Evolutionary conservation across 2,797 vertebrate genomes (phyloP).

Genomic region (Karalla daura): DNA sequence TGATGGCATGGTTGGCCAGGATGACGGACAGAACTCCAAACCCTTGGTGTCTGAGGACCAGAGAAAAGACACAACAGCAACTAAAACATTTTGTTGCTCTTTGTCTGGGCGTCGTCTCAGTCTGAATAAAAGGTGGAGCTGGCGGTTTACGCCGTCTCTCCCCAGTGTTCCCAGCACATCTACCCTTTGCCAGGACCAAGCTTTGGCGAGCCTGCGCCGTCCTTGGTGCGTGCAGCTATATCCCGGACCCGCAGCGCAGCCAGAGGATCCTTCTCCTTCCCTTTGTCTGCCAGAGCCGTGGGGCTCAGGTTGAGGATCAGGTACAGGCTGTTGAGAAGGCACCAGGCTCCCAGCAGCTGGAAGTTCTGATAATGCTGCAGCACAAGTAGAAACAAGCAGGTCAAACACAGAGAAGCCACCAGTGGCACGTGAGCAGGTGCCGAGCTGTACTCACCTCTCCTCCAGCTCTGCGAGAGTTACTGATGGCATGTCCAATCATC

Average conservation of each 20-base stretch:
- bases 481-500: conserved; percentile 99
- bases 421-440: too few species aligned
- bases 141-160: too few species aligned
- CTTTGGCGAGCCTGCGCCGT: conserved; percentile 97
- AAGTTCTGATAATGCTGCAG: conserved; percentile 98
- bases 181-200: conserved; percentile 98
- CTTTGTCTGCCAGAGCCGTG: conserved; percentile 96
- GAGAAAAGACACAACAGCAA: neutral
- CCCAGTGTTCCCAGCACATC: too few species aligned
- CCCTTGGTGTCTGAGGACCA: conserved; percentile 94
- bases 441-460: conserved; percentile 91
- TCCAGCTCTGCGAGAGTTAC: conserved; percentile 94
- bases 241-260: conserved; percentile 96
- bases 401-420: too few species aligned
- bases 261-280: conserved; percentile 97
- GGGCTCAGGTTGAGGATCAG: conserved; percentile 98
- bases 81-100: too few species aligned
- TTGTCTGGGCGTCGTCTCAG: too few species aligned
- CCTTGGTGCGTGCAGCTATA: conserved; percentile 94
- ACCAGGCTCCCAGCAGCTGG: conserved; percentile 98
- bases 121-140: too few species aligned
- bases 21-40: conserved; percentile 97
- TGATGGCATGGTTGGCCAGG: conserved; percentile 96
- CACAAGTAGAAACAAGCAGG: neutral
- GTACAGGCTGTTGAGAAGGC: conserved; percentile 97